Evolutionary conservation across 2,888 invertebrate genomes (phyloP).

Genomic region (Ceriagrion tenellum): DNA sequence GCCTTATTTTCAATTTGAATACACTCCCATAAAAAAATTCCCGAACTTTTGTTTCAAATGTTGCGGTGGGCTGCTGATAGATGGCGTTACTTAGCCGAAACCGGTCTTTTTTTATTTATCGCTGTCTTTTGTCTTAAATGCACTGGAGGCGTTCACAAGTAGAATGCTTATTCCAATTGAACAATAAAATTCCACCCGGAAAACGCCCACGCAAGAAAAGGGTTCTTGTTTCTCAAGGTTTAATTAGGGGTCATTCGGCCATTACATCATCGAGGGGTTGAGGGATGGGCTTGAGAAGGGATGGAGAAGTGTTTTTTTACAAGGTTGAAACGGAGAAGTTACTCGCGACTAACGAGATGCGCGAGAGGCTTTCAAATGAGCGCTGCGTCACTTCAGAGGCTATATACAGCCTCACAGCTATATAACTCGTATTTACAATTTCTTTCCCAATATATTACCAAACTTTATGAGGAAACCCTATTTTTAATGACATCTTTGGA

Average conservation of each 20-base stretch:
- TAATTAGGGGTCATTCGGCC: conserved; percentile 18
- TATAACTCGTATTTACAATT: no score
- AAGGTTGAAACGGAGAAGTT: neutral
- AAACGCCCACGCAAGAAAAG: neutral
- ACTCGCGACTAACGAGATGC: neutral
- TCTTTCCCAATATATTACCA: no score
- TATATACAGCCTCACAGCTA: no score
- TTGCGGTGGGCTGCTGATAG: neutral
- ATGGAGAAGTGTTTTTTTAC: neutral
- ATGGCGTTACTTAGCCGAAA: neutral
- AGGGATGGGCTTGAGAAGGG: neutral
- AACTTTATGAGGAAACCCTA: no score
- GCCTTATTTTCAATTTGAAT: neutral
- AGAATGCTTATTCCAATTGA: neutral
- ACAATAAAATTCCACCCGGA: neutral
- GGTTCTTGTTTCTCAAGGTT: neutral
- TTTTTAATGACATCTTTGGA: no score
- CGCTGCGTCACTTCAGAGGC: no score
- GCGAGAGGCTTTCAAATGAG: no score
- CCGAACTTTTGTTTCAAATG: neutral
- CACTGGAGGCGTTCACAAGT: neutral
- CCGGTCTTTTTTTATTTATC: conserved; percentile 12
- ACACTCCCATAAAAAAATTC: neutral
- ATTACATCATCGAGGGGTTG: neutral
- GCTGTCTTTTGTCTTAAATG: neutral